Base-by-base conservation (phyloP, 2,113 vertebrate species). In the Trichomycterus rosablanca region DNA sequence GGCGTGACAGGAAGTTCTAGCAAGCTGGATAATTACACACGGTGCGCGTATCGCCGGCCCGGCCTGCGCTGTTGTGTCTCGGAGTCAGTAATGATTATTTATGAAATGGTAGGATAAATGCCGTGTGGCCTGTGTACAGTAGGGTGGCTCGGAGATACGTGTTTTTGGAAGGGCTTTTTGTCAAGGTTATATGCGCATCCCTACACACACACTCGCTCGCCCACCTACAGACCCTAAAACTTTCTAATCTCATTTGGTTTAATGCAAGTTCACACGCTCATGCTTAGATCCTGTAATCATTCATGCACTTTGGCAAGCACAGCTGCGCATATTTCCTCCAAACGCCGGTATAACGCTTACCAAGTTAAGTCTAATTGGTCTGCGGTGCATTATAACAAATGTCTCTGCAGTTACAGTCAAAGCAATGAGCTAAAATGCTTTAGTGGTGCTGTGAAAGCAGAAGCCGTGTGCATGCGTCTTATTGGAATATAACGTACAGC, bases 91-190 rank as follows among this genome's bases (percentile, higher is more conserved):
- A 51, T 67, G 46, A 15, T 68, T 70, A 68, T 77, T 81, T 67
- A 68, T 52, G 50, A 73, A 66, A 35, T 57, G 46, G 66, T 71
- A 34, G 68, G 66, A 67, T 35, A 63, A 70, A 73, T 60, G 69
- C 42, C 46, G 45, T 63, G 15, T 69, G 14, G 24, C 15, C 35
- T 67, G 54, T 53, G 45, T 54, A 59, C 45, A 63, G 51, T 34
- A 23, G 53, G 61, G 65, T 42, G 28, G 16, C 32, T 40, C 28
- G 4, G 56, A 76, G 63, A 78, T 69, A 67, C 54, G 57, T 15
- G n/a, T n/a, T n/a, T n/a, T n/a, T n/a, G n/a, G n/a, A n/a, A n/a
- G n/a, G n/a, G 40, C 23, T 30, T 68, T 45, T 67, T 32, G 45
- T 63, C 50, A 72, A 76, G 49, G 62, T 76, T 65, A 60, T 24